These are phyloP conservation scores for Eulemur macaco DNA, from an alignment of 2,113 vertebrate species.

Conservation along the genomic window DNA sequence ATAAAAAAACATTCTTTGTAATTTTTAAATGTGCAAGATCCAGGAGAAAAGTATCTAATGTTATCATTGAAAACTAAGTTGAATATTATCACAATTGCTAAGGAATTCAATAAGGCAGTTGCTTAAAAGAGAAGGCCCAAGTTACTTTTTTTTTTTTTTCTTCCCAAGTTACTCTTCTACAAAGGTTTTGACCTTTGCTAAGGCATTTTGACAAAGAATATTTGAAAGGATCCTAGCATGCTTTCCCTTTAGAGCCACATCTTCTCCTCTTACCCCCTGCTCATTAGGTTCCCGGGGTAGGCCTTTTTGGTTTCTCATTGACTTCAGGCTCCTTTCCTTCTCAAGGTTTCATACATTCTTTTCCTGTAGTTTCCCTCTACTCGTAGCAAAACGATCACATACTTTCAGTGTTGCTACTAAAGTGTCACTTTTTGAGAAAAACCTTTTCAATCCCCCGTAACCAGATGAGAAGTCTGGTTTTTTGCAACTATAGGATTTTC, in stretches of 20 bases:
- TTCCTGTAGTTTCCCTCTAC: no score
- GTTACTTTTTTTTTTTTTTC: background rate
- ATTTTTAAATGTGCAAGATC: background rate
- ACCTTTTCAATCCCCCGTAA: no score
- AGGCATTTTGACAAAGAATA: background rate
- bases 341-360: background rate
- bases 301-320: background rate
- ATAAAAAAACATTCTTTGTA: slow-evolving; percentile 8
- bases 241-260: background rate
- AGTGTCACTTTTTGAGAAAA: background rate
- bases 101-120: background rate
- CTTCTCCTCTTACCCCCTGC: background rate
- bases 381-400: background rate
- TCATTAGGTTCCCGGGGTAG: background rate
- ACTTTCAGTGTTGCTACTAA: background rate
- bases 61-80: background rate
- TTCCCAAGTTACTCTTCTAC: background rate
- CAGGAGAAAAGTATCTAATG: background rate
- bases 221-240: background rate
- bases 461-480: background rate
- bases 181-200: background rate
- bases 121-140: background rate
- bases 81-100: background rate
- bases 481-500: background rate
- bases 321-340: background rate